Conservation (phyloP, 2,797 vertebrate species). For the Neosalanx taihuensis region DNA sequence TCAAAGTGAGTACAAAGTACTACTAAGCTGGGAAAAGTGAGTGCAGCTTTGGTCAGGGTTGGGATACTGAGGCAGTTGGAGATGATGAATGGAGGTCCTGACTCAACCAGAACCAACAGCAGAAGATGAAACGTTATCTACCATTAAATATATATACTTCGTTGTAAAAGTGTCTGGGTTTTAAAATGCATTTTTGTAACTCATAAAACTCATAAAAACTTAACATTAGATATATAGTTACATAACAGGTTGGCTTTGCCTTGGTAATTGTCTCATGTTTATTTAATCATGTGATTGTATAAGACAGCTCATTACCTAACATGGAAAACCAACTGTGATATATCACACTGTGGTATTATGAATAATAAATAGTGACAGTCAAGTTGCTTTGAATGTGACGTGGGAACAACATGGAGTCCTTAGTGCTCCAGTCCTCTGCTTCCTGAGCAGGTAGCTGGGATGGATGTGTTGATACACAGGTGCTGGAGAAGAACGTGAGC, state of each 20-base stretch:
- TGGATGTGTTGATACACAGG: not conserved
- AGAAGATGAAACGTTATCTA: slow-evolving; percentile 72
- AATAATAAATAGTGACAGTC: slow-evolving; percentile 44
- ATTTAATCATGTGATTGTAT: slow-evolving; percentile 38
- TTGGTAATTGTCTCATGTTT: slow-evolving; percentile 31
- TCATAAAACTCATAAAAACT: slow-evolving; percentile 53
- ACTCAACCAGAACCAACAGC: slow-evolving; percentile 57
- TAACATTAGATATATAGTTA: slow-evolving; percentile 23
- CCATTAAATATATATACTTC: slow-evolving; percentile 75
- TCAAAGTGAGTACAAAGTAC: slow-evolving; percentile 74
- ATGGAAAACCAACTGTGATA: slow-evolving; percentile 26
- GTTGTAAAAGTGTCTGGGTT: slow-evolving; percentile 65
- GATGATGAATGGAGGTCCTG: slow-evolving; percentile 68
- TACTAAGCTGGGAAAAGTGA: slow-evolving; percentile 73
- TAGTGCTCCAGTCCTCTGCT: slow-evolving; percentile 27
- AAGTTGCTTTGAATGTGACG: slow-evolving; percentile 34
- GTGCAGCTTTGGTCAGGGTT: slow-evolving; percentile 75
- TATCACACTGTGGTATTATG: slow-evolving; percentile 29
- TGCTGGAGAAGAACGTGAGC: not conserved
- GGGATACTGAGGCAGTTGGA: slow-evolving; percentile 57
- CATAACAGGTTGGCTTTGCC: slow-evolving; percentile 19
- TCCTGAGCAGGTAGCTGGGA: not conserved
- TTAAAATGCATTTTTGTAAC: slow-evolving; percentile 64
- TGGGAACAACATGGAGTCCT: slow-evolving; percentile 22
- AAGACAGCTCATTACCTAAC: slow-evolving; percentile 36